A percentile compares a stretch with the other conserved stretches of the same genome.
These are phyloP conservation scores for Spodoptera frugiperda DNA, from an alignment of 1,140 invertebrate species.

Conservation along the genomic window DNA sequence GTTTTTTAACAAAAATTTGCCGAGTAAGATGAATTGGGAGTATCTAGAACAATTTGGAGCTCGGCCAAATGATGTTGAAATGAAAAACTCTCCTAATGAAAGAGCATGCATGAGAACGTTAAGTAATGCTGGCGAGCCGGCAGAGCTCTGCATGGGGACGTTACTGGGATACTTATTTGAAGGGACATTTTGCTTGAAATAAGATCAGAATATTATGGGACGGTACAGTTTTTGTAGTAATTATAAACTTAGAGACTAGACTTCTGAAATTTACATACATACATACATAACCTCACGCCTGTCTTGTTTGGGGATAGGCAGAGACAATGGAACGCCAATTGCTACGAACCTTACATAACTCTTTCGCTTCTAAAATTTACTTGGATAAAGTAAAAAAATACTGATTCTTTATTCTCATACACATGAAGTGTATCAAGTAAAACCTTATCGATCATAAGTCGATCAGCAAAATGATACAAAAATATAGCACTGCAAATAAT, in stretches of 20 bases:
- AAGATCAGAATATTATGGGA: not conserved
- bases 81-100: constrained; percentile 35
- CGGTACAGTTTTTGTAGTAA: not conserved
- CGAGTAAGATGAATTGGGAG: constrained; percentile 38
- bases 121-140: constrained; percentile 2
- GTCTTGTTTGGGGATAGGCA: too few species aligned
- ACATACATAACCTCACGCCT: too few species aligned
- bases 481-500: not conserved
- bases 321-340: too few species aligned
- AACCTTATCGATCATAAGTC: too few species aligned
- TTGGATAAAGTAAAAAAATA: too few species aligned
- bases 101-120: constrained; percentile 23
- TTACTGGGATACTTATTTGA: constrained; percentile 10
- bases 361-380: too few species aligned
- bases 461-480: not conserved
- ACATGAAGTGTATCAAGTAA: too few species aligned
- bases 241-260: not conserved
- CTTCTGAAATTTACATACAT: too few species aligned
- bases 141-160: not conserved
- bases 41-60: constrained; percentile 36
- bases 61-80: constrained; percentile 39
- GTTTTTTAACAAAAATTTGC: constrained; percentile 35
- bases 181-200: not conserved
- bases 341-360: too few species aligned
- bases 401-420: too few species aligned